Evolutionary conservation across 2,113 vertebrate genomes (phyloP).

Genomic region (Chelonoidis abingdonii): DNA sequence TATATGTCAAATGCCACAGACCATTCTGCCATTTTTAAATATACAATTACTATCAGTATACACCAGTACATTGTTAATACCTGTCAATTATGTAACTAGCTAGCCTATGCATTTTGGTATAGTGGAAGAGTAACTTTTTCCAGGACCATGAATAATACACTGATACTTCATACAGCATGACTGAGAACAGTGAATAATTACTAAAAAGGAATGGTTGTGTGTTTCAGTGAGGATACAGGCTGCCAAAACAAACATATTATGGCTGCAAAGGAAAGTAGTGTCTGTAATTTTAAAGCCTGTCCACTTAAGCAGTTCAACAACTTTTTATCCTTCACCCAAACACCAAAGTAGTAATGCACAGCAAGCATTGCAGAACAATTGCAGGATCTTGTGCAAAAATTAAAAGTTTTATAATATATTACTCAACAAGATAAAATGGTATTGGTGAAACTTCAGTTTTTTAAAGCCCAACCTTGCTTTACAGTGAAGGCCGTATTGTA

Average conservation of each 20-base stretch:
- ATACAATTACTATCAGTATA: neutral
- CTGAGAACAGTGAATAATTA: slow-evolving; percentile 62
- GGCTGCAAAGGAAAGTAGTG: slow-evolving; percentile 69
- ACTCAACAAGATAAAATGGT: neutral
- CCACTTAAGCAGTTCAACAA: slow-evolving; percentile 64
- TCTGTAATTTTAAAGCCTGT: slow-evolving; percentile 73
- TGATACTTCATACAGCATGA: slow-evolving; percentile 34
- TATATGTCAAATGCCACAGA: fast-evolving
- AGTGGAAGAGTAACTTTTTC: slow-evolving; percentile 64
- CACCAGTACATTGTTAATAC: neutral
- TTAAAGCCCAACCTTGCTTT: neutral
- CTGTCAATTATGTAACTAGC: neutral
- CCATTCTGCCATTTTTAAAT: fast-evolving
- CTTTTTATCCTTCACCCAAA: slow-evolving; percentile 57
- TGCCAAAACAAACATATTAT: slow-evolving; percentile 72
- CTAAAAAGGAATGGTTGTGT: slow-evolving; percentile 61
- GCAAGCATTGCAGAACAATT: neutral
- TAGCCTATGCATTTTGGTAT: slow-evolving; percentile 26
- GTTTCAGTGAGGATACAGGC: slow-evolving; percentile 19
- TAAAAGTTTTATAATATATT: neutral
- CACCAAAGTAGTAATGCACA: slow-evolving; percentile 3
- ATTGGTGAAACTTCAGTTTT: neutral
- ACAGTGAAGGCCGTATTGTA: neutral
- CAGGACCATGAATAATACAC: slow-evolving; percentile 56
- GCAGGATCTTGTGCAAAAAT: neutral